Percentiles rank a stretch among this genome's conserved stretches.
These are phyloP conservation scores for Drosophila funebris DNA, from an alignment of 1,140 invertebrate genomes.

Conservation along the genomic window DNA sequence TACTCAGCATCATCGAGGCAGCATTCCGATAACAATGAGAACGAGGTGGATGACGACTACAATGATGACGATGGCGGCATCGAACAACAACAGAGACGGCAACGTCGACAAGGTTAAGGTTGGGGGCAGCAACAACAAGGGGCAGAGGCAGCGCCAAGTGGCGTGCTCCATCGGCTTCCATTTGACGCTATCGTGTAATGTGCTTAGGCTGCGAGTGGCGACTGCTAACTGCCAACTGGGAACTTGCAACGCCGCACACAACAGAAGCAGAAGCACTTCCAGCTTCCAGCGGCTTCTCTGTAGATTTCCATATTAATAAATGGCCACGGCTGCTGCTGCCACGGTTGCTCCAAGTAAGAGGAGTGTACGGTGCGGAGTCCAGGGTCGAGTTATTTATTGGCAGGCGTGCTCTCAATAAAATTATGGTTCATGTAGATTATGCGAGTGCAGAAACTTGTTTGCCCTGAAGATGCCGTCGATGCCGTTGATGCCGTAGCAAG, in stretches of 20 bases:
- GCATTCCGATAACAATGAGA: slow-evolving; percentile 77
- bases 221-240: no score
- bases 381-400: slow-evolving; percentile 74
- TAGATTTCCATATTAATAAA: slow-evolving; percentile 83
- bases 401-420: slow-evolving; percentile 82
- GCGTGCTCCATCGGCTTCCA: slow-evolving; percentile 58
- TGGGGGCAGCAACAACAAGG: background rate
- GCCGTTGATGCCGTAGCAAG: background rate
- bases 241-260: no score
- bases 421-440: slow-evolving; percentile 82
- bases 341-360: background rate
- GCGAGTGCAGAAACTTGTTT: slow-evolving; percentile 82
- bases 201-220: slow-evolving; percentile 62
- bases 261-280: slow-evolving; percentile 38
- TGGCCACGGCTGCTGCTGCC: slow-evolving; percentile 56
- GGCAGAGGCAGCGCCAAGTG: slow-evolving; percentile 34
- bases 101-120: background rate
- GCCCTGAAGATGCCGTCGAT: background rate
- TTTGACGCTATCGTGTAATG: slow-evolving; percentile 81
- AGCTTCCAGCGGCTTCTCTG: slow-evolving; percentile 65
- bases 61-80: slow-evolving; percentile 42
- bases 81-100: slow-evolving; percentile 14
- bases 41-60: slow-evolving; percentile 41
- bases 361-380: background rate
- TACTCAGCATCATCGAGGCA: background rate